Evolutionary conservation across 2,113 vertebrate species (phyloP), one percentile per base, ranked within the genome.

Genomic region (Charina bottae): DNA sequence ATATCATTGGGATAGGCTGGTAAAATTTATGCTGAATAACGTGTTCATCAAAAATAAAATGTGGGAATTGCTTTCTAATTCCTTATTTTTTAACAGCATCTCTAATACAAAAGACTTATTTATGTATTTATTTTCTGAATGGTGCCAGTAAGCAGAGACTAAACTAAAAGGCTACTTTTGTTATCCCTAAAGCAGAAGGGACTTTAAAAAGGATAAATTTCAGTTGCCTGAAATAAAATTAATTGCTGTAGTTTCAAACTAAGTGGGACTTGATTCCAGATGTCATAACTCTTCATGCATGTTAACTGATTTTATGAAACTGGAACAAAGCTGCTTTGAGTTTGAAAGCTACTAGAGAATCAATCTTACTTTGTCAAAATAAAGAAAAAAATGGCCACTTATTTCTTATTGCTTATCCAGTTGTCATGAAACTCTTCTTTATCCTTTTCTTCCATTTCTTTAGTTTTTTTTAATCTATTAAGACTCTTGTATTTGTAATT

Each of bases 201-300:
- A 59, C n/a, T 96, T 96, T 94, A 37, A 94, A 58, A 94, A 96
- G 94, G 92, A 89, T 95, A 93, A 84, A 84, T 94, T 96, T 87
- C 95, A 96, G 95, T 96, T 96, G 94, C 93, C 92, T 94, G 92
- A 96, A 96, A 96, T 95, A 95, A 96, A 95, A 92, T 94, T 92
- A 92, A 83, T 19, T 72, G 5, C 87, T 95, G 94, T 95, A 88
- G 92, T 92, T 94, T 93, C 68, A 93, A 58, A 93, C 90, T 93
- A 93, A 94, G 93, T 96, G 94, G 94, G 96, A 96, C 93, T 89
- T 95, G 93, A 96, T 84, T 96, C 91, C 91, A 92, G 93, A 92
- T 95, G 91, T 96, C 94, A 93, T 91, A 94, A 90, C 93, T 89
- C 93, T 94, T 91, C 90, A 56, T 94, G 58, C 86, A 91, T 90